These are phyloP conservation scores for Heliangelus exortis DNA, from an alignment of 2,797 vertebrate genomes.

Conservation along the genomic window DNA sequence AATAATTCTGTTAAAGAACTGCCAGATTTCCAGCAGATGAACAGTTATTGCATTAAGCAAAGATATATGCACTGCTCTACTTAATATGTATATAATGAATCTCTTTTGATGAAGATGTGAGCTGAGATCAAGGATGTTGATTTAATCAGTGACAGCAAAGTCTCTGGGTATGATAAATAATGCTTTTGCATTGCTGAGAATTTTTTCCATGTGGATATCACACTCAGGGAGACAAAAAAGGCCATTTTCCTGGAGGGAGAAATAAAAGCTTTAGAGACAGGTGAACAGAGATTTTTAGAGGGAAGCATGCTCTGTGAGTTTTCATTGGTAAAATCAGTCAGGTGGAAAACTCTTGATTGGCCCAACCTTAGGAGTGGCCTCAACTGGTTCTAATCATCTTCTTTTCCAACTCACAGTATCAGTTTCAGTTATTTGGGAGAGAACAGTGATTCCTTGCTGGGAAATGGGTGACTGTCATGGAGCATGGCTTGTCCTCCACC, in stretches of 20 bases:
- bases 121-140: background rate
- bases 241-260: background rate
- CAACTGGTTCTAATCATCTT: background rate
- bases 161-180: background rate
- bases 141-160: background rate
- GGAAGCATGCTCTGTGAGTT: background rate
- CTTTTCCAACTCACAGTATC: background rate
- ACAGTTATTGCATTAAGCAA: background rate
- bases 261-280: background rate
- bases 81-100: background rate
- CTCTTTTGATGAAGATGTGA: background rate
- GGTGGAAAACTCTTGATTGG: background rate
- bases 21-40: background rate
- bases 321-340: background rate
- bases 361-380: background rate
- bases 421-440: background rate
- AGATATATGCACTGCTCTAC: background rate
- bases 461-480: background rate
- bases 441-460: background rate
- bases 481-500: background rate
- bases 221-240: background rate
- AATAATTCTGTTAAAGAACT: background rate
- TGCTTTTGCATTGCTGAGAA: background rate
- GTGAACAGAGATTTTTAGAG: background rate
- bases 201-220: background rate